Conservation (phyloP, 30 jellyfish, hydroid and myxozoan genomes). For the Aurelia coerulea region DNA sequence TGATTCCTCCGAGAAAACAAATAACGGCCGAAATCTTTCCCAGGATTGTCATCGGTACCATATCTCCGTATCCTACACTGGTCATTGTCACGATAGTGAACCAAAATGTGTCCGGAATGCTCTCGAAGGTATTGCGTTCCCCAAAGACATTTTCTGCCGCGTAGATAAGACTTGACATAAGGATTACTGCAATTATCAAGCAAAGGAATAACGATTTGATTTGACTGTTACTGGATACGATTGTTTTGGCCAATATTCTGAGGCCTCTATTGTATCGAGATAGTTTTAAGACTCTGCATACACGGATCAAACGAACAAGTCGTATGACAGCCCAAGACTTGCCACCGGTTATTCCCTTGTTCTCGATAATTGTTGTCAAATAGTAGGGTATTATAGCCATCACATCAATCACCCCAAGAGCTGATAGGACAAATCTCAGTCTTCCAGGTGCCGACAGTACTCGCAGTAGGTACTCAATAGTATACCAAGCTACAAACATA, state of each 20-base stretch:
- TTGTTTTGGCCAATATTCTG: slow-evolving; percentile 52
- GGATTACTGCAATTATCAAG: slow-evolving; percentile 45
- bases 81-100: slow-evolving; percentile 73
- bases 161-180: slow-evolving; percentile 53
- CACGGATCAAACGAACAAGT: slow-evolving; percentile 58
- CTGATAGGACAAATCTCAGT: slow-evolving; percentile 38
- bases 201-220: slow-evolving; percentile 56
- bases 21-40: slow-evolving; percentile 52
- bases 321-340: slow-evolving; percentile 51
- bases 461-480: slow-evolving; percentile 59
- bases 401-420: slow-evolving; percentile 62
- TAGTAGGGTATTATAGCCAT: slow-evolving; percentile 51
- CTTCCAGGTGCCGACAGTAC: slow-evolving; percentile 52
- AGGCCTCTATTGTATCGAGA: slow-evolving; percentile 72
- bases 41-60: slow-evolving; percentile 59
- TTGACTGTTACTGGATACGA: slow-evolving; percentile 47
- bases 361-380: slow-evolving; percentile 6
- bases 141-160: slow-evolving; percentile 38
- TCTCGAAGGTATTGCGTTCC: slow-evolving; percentile 8
- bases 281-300: slow-evolving; percentile 47
- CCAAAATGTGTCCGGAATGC: slow-evolving; percentile 78
- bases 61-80: slow-evolving; percentile 79
- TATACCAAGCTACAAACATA: slow-evolving; percentile 53
- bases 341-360: slow-evolving; percentile 12
- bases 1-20: slow-evolving; percentile 60